Evolutionary conservation across 2,797 vertebrate species (phyloP), one percentile per base, ranked within the genome.

Genomic region (Dendrocincla tyrannina): DNA sequence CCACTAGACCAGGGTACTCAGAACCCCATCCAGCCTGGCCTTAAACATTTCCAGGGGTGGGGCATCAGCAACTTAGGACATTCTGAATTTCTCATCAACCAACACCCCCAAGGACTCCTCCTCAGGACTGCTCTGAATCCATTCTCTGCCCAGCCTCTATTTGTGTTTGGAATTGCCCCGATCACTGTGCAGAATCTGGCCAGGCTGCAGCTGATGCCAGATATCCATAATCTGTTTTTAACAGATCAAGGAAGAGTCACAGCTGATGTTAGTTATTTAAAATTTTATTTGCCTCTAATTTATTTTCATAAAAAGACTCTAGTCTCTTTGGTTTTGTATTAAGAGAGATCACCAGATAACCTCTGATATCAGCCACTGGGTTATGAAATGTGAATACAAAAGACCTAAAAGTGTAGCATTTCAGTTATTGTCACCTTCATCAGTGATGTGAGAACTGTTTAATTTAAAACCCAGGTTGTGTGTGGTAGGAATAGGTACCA

Each of bases 211-310:
- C 30, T 53, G 63, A 41, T 73, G 60, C 52, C 62, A 58, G 74
- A 37, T 27, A 37, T 3, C 13, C 1, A 0, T 13, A 73, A 55
- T 5, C 42, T 49, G 11, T 6, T 83, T 85, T 46, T 49, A 81
- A 81, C 33, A 64, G 35, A 82, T 70, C 89, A 81, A 80, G 84
- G 17, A 81, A 80, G 42, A 91, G 25, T 60, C 63, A 70, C 70
- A 91, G 46, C 53, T 63, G 52, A 7, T 68, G 59, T 35, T 55
- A 63, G 86, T 41, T 96, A 91, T 63, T 97, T 96, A 89, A 97
- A 95, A 73, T 96, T 97, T 98, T 98, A 98, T 98, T 98, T 91
- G 78, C 52, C 89, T 97, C 94, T 93, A 93, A 92, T 90, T 93
- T 96, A 92, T 62, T 91, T 88, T 78, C 77, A 93, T 96, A 95